Percentiles rank a stretch among this genome's conserved stretches.
phyloP scores from a whole-genome alignment of 2,888 invertebrate species.

The Acleris emargana region DNA sequence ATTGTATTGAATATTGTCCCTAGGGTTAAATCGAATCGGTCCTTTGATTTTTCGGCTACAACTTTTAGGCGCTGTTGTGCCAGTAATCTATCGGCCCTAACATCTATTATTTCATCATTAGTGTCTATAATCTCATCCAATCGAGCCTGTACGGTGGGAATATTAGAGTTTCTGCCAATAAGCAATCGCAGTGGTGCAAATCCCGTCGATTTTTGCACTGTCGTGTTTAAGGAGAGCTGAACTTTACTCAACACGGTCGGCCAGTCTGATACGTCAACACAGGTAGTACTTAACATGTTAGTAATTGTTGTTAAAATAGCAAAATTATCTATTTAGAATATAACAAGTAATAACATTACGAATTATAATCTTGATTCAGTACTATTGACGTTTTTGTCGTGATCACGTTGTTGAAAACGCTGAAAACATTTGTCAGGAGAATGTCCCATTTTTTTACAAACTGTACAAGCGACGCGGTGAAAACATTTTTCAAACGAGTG shows the following conservation, averaged over 20 bases:
- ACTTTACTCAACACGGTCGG: conserved; percentile 9
- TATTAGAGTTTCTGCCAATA: conserved; percentile 6
- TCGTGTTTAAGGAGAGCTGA: conserved; percentile 11
- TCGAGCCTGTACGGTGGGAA: conserved; percentile 3
- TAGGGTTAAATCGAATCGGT: conserved; percentile 11
- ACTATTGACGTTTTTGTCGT: background rate
- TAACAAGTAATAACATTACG: background rate
- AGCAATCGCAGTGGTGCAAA: conserved; percentile 11
- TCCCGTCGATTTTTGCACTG: conserved; percentile 9
- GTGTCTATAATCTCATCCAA: background rate
- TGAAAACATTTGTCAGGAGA: background rate
- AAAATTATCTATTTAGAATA: too few relatives aligned
- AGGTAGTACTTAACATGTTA: conserved; percentile 5
- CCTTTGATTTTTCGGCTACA: background rate
- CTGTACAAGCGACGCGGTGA: background rate
- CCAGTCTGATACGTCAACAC: conserved; percentile 17
- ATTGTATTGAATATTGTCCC: conserved; percentile 20
- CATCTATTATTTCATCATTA: background rate
- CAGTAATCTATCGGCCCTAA: conserved; percentile 8
- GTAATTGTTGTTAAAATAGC: conserved; percentile 2
- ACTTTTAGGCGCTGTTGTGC: conserved; percentile 1
- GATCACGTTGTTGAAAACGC: background rate
- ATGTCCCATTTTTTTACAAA: background rate
- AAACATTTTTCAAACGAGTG: background rate
- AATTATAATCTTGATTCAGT: background rate